phyloP scores from a whole-genome alignment of 2,888 invertebrate genomes.

The Smittia sp. region DNA sequence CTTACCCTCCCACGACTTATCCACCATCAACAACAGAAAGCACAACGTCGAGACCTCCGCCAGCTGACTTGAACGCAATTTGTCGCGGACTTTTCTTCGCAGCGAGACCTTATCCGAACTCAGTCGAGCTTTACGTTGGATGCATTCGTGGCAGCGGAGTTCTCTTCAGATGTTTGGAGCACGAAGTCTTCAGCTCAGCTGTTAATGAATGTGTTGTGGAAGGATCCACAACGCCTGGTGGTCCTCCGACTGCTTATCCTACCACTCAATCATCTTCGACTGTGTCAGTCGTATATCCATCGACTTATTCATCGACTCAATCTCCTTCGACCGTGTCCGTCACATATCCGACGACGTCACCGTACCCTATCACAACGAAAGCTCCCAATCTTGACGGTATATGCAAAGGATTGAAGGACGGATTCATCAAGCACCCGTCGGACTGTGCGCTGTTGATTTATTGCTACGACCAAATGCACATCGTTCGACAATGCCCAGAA shows the following conservation, averaged over 20 bases:
- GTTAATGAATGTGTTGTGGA: conserved; percentile 2
- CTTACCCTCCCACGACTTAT: too few species aligned
- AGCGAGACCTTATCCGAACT: background rate
- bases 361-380: background rate
- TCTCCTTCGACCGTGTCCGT: background rate
- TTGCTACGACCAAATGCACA: background rate
- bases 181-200: background rate
- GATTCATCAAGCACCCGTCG: background rate
- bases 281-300: too few species aligned
- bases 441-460: background rate
- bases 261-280: too few species aligned
- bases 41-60: background rate
- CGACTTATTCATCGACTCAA: too few species aligned
- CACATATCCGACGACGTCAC: background rate
- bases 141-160: conserved; percentile 1
- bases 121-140: background rate
- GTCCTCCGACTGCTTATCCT: background rate
- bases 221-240: background rate
- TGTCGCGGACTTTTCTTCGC: conserved; percentile 19
- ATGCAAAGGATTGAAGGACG: background rate
- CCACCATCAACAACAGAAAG: background rate
- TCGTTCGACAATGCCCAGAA: background rate
- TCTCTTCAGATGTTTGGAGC: background rate
- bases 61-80: background rate
- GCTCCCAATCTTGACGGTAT: background rate